Evolutionary conservation across 1,140 invertebrate species (phyloP).

Genomic region (Bicyclus anynana): DNA sequence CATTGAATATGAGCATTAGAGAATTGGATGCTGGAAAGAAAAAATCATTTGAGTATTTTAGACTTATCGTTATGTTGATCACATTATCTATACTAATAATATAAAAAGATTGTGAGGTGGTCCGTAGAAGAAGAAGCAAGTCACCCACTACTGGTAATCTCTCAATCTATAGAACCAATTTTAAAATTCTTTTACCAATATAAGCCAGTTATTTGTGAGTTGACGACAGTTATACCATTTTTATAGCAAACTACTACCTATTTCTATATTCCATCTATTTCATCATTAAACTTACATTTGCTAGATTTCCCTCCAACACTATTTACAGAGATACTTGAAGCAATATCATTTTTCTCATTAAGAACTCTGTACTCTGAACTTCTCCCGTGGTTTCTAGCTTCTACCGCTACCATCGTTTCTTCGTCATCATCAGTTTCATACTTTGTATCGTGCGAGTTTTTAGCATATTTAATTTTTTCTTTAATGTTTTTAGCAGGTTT

Average conservation of each 20-base stretch:
- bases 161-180: too few species aligned
- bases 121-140: too few species aligned
- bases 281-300: conserved; percentile 57
- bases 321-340: conserved; percentile 73
- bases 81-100: not conserved
- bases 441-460: conserved; percentile 59
- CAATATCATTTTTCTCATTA: conserved; percentile 59
- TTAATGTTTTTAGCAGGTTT: conserved; percentile 76
- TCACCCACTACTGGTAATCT: too few species aligned
- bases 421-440: conserved; percentile 69
- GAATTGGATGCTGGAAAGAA: conserved; percentile 43
- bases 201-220: too few species aligned
- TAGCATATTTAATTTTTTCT: conserved; percentile 70
- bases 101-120: too few species aligned
- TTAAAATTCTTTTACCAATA: too few species aligned
- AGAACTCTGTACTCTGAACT: conserved; percentile 44
- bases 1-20: conserved; percentile 81
- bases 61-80: not conserved
- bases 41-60: not conserved
- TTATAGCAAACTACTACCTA: too few species aligned
- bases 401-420: conserved; percentile 80
- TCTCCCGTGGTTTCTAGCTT: conserved; percentile 74
- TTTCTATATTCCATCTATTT: too few species aligned
- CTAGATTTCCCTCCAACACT: conserved; percentile 64
- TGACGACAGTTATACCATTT: too few species aligned